Evolutionary conservation across 2,888 invertebrate genomes (phyloP).

Genomic region (Thalpophila matura): DNA sequence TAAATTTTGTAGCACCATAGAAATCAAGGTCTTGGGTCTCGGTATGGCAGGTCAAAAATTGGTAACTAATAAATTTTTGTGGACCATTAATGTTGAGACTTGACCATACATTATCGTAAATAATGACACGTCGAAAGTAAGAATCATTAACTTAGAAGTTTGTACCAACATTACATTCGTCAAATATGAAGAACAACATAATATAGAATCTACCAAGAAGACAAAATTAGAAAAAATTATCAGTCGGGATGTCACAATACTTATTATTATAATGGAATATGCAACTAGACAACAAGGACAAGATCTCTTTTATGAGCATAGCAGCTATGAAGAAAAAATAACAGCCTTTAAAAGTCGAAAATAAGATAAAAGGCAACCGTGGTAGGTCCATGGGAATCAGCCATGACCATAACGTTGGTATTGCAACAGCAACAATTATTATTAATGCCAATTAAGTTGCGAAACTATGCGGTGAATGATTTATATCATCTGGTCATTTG

Average conservation of each 20-base stretch:
- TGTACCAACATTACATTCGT: background rate
- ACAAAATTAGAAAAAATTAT: too few relatives aligned
- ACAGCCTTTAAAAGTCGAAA: background rate
- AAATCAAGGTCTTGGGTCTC: slow-evolving; percentile 52
- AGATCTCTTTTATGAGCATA: too few relatives aligned
- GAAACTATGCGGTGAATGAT: slow-evolving; percentile 61
- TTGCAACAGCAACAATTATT: slow-evolving; percentile 65
- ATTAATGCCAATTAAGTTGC: slow-evolving; percentile 66
- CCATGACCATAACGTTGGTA: slow-evolving; percentile 54
- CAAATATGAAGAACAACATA: background rate
- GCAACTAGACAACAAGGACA: too few relatives aligned
- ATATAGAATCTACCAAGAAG: too few relatives aligned
- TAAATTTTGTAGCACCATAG: slow-evolving; percentile 66
- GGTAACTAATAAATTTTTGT: slow-evolving; percentile 21
- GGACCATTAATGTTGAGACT: slow-evolving; percentile 13
- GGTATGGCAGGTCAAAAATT: slow-evolving; percentile 34
- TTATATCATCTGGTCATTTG: slow-evolving; percentile 61
- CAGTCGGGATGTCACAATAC: too few relatives aligned
- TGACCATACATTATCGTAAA: slow-evolving; percentile 18
- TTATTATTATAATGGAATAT: too few relatives aligned
- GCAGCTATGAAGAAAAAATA: too few relatives aligned
- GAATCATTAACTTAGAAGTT: background rate
- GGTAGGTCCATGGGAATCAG: slow-evolving; percentile 38
- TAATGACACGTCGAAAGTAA: slow-evolving; percentile 19
- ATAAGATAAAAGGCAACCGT: slow-evolving; percentile 14